A percentile compares a stretch with the other conserved stretches of the same genome.
phyloP scores from a whole-genome alignment of 2,113 vertebrate species.

The Tenebrosternarchus preto region DNA sequence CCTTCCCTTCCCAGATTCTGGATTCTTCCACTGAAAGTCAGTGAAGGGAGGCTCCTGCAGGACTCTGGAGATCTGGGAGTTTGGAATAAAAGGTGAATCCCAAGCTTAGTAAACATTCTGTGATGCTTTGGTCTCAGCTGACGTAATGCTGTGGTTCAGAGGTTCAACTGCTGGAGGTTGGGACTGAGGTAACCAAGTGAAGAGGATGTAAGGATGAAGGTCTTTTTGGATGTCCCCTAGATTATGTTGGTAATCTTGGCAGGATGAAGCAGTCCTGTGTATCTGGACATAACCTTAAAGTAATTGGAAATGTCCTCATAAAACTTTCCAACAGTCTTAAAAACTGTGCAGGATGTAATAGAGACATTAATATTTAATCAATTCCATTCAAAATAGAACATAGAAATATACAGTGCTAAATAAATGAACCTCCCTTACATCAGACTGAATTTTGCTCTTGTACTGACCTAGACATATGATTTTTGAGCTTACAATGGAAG shows the following conservation, averaged over 20 bases:
- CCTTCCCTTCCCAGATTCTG: too few species aligned
- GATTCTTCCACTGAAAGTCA: too few species aligned
- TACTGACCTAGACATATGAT: background rate
- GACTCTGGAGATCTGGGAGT: too few species aligned
- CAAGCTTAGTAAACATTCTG: too few species aligned
- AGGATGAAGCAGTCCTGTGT: slow-evolving; percentile 33
- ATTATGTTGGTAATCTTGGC: slow-evolving; percentile 33
- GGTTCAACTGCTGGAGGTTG: background rate
- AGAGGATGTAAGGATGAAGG: slow-evolving; percentile 3
- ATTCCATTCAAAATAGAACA: background rate
- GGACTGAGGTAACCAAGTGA: slow-evolving; percentile 56
- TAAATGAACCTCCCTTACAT: background rate
- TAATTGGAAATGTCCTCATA: background rate
- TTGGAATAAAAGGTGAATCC: too few species aligned
- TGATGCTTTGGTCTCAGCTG: too few species aligned
- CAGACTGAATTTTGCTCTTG: background rate
- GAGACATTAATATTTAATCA: background rate
- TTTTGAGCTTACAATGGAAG: background rate
- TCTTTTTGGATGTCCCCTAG: slow-evolving; percentile 41
- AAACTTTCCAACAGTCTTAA: background rate
- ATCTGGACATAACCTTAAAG: slow-evolving; percentile 38
- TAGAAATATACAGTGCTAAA: background rate
- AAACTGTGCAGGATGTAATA: background rate
- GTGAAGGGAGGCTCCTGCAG: too few species aligned
- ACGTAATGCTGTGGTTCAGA: too few species aligned